phyloP scores from a whole-genome alignment of 1,140 invertebrate species.

The Alviniconcha marisindica region DNA sequence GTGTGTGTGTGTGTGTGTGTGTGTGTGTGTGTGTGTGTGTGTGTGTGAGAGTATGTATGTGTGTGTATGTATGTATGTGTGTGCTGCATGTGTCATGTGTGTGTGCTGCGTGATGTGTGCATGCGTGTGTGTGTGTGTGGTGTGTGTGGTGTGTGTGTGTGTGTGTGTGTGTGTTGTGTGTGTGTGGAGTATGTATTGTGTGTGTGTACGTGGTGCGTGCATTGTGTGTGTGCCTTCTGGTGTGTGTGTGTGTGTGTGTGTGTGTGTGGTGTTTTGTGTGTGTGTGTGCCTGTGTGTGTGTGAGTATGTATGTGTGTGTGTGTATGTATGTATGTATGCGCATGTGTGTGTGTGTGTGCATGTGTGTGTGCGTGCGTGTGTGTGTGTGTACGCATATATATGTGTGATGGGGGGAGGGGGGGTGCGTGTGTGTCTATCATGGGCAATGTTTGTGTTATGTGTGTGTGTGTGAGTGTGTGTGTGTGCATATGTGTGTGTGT shows the following conservation, averaged over 20 bases:
- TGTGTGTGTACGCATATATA: conserved; percentile 20
- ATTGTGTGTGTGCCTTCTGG: too few relatives aligned
- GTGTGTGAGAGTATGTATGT: background rate
- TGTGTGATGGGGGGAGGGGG: background rate
- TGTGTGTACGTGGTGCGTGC: too few relatives aligned
- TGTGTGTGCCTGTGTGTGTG: conserved; percentile 3
- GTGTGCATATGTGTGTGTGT: background rate
- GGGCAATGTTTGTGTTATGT: background rate
- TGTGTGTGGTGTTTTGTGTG: conserved; percentile 4
- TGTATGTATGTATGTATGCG: conserved; percentile 1
- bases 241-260: conserved; percentile 8
- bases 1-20: background rate
- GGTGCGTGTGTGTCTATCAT: background rate
- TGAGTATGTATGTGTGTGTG: background rate
- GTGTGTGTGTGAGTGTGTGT: background rate
- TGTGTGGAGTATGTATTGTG: too few relatives aligned
- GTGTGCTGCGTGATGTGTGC: too few relatives aligned
- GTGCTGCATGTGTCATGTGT: background rate
- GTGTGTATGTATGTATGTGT: background rate
- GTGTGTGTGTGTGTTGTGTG: background rate
- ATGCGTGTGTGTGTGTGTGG: too few relatives aligned
- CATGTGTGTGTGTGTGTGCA: conserved; percentile 16
- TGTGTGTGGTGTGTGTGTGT: background rate
- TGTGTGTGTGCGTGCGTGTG: background rate
- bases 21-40: background rate